These are phyloP conservation scores for Silurus glanis DNA, from an alignment of 2,113 vertebrate genomes.

Conservation along the genomic window DNA sequence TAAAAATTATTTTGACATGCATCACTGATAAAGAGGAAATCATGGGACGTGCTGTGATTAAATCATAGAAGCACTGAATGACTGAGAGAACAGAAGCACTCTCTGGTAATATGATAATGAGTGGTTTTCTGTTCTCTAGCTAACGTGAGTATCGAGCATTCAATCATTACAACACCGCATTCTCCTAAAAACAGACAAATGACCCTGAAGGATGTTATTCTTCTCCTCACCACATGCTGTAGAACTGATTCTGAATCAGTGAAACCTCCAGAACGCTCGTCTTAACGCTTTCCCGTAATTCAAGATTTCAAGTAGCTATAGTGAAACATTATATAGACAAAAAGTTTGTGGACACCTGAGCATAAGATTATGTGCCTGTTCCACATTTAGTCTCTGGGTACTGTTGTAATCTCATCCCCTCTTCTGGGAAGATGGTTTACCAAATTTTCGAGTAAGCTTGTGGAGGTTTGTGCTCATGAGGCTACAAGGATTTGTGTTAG, in stretches of 20 bases:
- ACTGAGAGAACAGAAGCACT: not conserved
- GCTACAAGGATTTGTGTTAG: no score
- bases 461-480: no score
- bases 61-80: not conserved
- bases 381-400: no score
- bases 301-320: no score
- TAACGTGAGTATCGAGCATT: not conserved
- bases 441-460: no score
- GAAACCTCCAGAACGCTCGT: not conserved
- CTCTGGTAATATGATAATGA: constrained; percentile 3
- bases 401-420: no score
- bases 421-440: no score
- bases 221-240: not conserved
- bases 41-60: not conserved
- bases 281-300: not conserved
- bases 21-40: no score
- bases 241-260: not conserved
- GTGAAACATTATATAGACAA: no score
- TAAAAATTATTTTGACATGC: not conserved
- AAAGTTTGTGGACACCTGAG: no score
- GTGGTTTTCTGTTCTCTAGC: not conserved
- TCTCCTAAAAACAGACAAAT: not conserved
- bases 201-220: no score
- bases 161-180: not conserved
- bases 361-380: no score